phyloP scores from a whole-genome alignment of 37 sponge, comb jelly and placozoan genomes.

The Agelas oroides region DNA sequence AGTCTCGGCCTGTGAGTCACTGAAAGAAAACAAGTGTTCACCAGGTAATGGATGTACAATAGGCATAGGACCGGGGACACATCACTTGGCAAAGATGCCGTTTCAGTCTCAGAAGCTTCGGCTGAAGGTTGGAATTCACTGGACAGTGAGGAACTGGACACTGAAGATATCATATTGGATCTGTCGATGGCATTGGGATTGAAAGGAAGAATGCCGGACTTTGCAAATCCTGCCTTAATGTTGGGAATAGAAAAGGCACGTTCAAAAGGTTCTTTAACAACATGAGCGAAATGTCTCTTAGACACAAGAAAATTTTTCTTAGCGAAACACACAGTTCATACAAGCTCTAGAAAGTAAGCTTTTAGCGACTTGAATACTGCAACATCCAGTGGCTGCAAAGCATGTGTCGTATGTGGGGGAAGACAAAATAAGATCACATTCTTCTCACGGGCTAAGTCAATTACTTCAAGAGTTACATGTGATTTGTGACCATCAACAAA shows the following conservation, averaged over 20 bases:
- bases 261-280: conserved; percentile 13
- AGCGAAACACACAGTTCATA: not conserved
- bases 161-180: not conserved
- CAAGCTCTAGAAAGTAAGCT: not conserved
- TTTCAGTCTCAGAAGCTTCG: no score
- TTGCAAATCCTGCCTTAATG: conserved; percentile 22
- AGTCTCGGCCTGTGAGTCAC: no score
- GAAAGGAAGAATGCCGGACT: not conserved
- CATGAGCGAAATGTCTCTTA: not conserved
- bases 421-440: conserved; percentile 1
- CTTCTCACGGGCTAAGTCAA: no score
- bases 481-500: conserved; percentile 16
- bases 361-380: conserved; percentile 23
- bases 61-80: no score
- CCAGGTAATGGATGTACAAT: no score
- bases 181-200: conserved; percentile 5
- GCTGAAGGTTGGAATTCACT: no score
- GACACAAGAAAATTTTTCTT: conserved; percentile 27
- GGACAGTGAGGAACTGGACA: no score
- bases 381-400: conserved; percentile 23
- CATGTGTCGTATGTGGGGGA: conserved; percentile 9
- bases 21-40: no score
- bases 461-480: not conserved
- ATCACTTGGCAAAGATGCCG: no score
- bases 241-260: conserved; percentile 5